A percentile compares a stretch with the other conserved stretches of the same genome.
Conservation (phyloP, 2,113 vertebrate species). For the Ammospiza caudacuta region DNA sequence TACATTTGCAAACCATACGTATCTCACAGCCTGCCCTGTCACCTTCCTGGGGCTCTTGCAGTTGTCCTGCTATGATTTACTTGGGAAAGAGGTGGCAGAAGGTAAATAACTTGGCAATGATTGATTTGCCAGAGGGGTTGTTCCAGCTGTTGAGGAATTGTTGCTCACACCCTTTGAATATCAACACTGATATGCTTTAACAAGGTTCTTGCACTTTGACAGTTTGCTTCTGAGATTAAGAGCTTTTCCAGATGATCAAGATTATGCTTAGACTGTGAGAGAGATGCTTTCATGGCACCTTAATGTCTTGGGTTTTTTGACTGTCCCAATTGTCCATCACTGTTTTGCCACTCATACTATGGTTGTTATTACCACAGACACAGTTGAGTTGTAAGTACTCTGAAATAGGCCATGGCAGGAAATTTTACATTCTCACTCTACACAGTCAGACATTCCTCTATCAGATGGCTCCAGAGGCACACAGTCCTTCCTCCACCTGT, state of each 20-base stretch:
- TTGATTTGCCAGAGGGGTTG: background rate
- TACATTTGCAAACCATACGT: background rate
- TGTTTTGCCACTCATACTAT: background rate
- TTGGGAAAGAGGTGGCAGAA: background rate
- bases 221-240: background rate
- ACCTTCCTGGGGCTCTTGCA: background rate
- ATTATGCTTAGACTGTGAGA: background rate
- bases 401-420: background rate
- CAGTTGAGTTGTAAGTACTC: background rate
- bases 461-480: background rate
- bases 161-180: background rate
- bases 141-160: background rate
- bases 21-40: background rate
- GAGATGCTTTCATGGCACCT: background rate
- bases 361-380: background rate
- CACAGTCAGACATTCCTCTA: background rate
- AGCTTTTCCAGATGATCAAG: background rate
- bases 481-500: background rate
- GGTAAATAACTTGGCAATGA: background rate
- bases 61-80: background rate
- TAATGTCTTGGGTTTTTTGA: fast-evolving
- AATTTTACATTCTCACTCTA: background rate
- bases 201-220: background rate
- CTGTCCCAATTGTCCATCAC: background rate
- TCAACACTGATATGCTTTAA: background rate